A percentile compares a stretch with the other conserved stretches of the same genome.
phyloP scores from a whole-genome alignment of 2,797 vertebrate species.

The Naso thynnoides region DNA sequence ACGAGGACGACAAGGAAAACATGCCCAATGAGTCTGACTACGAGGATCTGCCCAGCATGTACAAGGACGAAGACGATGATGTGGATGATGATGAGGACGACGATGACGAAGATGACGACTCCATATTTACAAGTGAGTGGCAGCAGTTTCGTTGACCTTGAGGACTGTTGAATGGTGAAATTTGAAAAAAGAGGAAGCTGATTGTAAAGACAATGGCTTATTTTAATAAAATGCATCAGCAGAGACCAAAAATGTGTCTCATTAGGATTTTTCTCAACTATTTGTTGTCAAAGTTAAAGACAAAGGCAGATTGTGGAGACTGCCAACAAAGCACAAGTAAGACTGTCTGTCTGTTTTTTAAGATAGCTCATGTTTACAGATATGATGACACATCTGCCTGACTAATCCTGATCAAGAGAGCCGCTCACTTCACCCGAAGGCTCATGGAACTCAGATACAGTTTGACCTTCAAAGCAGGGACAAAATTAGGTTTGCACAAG shows the following conservation, averaged over 20 bases:
- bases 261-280: neutral
- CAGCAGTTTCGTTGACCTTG: neutral
- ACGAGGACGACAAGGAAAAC: conserved; percentile 98
- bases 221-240: neutral
- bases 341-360: neutral
- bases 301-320: neutral
- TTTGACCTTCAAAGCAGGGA: conserved; percentile 44
- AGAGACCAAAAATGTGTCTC: neutral
- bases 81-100: conserved; percentile 92
- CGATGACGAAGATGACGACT: conserved; percentile 88
- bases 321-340: neutral
- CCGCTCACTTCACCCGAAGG: conserved; percentile 19
- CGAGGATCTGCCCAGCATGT: conserved; percentile 95
- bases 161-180: neutral
- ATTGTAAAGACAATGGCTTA: neutral
- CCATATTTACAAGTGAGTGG: conserved; percentile 91
- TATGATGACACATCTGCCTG: conserved; percentile 23
- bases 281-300: neutral
- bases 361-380: conserved; percentile 16
- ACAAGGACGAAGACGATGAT: conserved; percentile 92
- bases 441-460: conserved; percentile 17
- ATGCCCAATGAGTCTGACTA: conserved; percentile 95
- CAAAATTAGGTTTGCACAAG: conserved; percentile 20
- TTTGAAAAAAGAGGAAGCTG: neutral
- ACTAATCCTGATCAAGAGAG: conserved; percentile 23